Evolutionary conservation across 2,113 vertebrate species (phyloP), one percentile per base, ranked within the genome.

Genomic region (Laterallus jamaicensis): DNA sequence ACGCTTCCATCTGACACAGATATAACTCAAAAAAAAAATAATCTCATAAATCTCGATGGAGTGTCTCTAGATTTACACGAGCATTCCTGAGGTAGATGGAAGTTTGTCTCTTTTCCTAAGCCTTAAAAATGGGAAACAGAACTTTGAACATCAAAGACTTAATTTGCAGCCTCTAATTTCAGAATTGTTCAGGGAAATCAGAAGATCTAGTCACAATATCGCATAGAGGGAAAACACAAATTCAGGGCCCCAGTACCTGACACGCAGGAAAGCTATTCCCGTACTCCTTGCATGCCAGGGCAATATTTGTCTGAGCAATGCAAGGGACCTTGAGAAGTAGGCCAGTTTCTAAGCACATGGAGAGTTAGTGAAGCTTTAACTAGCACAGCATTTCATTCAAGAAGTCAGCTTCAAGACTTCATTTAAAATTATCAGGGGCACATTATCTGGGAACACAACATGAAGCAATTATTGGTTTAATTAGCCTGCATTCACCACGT

Each of bases 401-500:
- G 95, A 97, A 96, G 96, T 74, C 95, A 84, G 80, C 97, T 98
- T 97, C 96, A 97, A 97, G 97, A 98, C 97, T 98, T 96, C 94
- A 96, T 98, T 98, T 98, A 95, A 98, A 98, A 98, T 98, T 98
- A 98, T 98, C 98, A 98, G 97, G 97, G 97, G 97, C 97, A 97
- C 96, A 96, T 98, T 98, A 98, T 98, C 98, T 98, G 96, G 97
- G 97, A 98, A 95, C 91, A 96, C 97, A 98, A 98, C 95, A 97
- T 98, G 97, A 98, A 98, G 96, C 97, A 98, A 98, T 98, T 98
- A 98, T 98, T 98, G 95, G 97, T 98, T 98, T 98, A 98, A 98
- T 98, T 98, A 98, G 97, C 97, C 91, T n/a, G 96, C 96, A 97
- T 98, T 98, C 97, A 97, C 97, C 92, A 97, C 90, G 35, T 98